Conservation (phyloP, 2,113 vertebrate species). For the Coryphaenoides rupestris region DNA sequence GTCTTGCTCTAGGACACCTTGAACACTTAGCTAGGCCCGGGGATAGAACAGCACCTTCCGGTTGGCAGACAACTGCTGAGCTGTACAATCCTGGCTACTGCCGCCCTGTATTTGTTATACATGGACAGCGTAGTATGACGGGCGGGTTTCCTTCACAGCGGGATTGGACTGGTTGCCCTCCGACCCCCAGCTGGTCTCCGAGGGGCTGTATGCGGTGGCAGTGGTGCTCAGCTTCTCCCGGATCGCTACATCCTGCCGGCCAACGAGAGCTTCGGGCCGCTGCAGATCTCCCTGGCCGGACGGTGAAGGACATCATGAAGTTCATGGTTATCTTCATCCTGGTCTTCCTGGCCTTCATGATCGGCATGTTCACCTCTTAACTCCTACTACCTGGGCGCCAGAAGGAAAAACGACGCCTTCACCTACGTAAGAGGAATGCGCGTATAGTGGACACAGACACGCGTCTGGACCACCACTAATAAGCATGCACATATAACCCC, state of each 20-base stretch:
- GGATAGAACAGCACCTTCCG: no score
- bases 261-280: slow-evolving; percentile 94
- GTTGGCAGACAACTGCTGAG: no score
- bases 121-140: no score
- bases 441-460: not conserved
- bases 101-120: no score
- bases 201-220: slow-evolving; percentile 93
- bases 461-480: not conserved
- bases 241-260: slow-evolving; percentile 97
- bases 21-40: no score
- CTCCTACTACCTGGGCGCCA: slow-evolving; percentile 93
- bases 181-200: slow-evolving; percentile 94
- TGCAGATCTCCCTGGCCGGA: slow-evolving; percentile 95
- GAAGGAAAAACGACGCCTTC: slow-evolving; percentile 95
- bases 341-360: slow-evolving; percentile 98
- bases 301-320: slow-evolving; percentile 98
- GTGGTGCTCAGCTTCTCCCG: slow-evolving; percentile 97
- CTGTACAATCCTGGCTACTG: no score
- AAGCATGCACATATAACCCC: not conserved
- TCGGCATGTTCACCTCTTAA: slow-evolving; percentile 99
- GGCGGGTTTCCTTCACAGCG: slow-evolving; percentile 66
- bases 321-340: slow-evolving; percentile 99
- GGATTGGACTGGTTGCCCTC: slow-evolving; percentile 89
- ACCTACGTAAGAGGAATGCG: slow-evolving; percentile 84
- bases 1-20: no score